Evolutionary conservation across 2,113 vertebrate genomes (phyloP), one percentile per base, ranked within the genome.

Genomic region (Misgurnus anguillicaudatus): DNA sequence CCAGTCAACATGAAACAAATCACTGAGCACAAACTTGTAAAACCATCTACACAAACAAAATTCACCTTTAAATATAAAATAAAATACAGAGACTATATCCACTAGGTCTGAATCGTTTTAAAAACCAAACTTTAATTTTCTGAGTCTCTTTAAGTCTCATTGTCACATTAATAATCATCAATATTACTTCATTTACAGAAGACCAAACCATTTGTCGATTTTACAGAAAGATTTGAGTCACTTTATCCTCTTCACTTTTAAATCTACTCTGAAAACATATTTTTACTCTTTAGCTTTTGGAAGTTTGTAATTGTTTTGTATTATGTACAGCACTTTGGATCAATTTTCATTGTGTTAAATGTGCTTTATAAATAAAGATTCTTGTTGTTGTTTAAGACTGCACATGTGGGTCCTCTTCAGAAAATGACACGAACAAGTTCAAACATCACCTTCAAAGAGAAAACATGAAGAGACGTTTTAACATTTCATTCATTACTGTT

Each of bases 371-470:
- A 31, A 31, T 31, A 31, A 31, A 31, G 24, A 31, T 31, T 31
- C 2, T 31, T 31, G 24, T 31, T 31, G 24, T 31, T 31, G 24
- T 55, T 2, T 10, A 83, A 57, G 41, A 42, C 60, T 36, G n/a
- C 16, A 9, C 70, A 24, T 58, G 61, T 10, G 36, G 24, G 14
- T 68, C 77, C 24, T 21, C 71, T 24, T 96, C 83, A 96, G 88
- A 96, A 95, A 89, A 96, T 83, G 82, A 97, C 92, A 85, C 95
- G 93, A 74, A 86, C 91, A 41, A 97, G 93, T 92, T 97, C 96
- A 92, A 97, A 97, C 91, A 97, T 88, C 83, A 97, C 95, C 96
- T 97, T 81, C 16, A 83, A 17, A 78, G 14, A 41, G 85, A 86
- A 77, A 14, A 85, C 75, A 84, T 9, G 79, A 19, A 64, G 16